Evolutionary conservation across 1,140 invertebrate genomes (phyloP), one percentile per base, ranked within the genome.

Genomic region (Hycleus phaleratus): DNA sequence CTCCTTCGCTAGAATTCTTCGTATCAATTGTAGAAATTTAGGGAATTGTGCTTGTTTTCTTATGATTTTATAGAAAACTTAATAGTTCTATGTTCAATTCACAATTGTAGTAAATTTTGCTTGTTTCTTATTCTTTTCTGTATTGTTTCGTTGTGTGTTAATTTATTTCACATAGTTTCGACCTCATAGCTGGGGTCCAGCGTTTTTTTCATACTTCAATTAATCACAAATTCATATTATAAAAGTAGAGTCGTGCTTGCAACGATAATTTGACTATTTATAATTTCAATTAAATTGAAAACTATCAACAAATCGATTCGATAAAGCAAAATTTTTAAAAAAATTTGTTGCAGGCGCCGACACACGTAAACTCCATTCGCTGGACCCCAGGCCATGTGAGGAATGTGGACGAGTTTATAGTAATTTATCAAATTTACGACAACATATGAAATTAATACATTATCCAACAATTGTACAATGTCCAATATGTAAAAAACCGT

Each of bases 381-480:
- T 84, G 76, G 82, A 83, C 74, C 82, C 82, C 69, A 75, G 82
- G 68, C 82, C 82, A 63, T 87, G 86, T 79, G 82, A 81, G 72
- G 82, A 85, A 77, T 88, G 86, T 79, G 85, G 85, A 68, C 84
- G 85, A 71, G 83, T 85, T 74, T 87, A 88, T 81, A 86, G 83
- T 80, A 87, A 87, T 78, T 81, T 86, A 73, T 87, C 85, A 71
- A 87, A 88, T 78, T 81, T 87, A 71, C 80, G 85, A 66, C 86
- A 88, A 77, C 85, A 88, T 77, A 85, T 87, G 79, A 84, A 85
- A 70, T 82, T 87, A 63, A 87, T 88, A 76, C 86, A 88, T 78
- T 85, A 85, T 78, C 85, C 86, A 68, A 84, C 84, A 75, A 84
- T 82, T 74, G 84, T 86, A 65, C 81, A 79, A 73, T 87, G 86